Evolutionary conservation across 1,140 invertebrate genomes (phyloP).

Genomic region (Cataglyphis hispanica): DNA sequence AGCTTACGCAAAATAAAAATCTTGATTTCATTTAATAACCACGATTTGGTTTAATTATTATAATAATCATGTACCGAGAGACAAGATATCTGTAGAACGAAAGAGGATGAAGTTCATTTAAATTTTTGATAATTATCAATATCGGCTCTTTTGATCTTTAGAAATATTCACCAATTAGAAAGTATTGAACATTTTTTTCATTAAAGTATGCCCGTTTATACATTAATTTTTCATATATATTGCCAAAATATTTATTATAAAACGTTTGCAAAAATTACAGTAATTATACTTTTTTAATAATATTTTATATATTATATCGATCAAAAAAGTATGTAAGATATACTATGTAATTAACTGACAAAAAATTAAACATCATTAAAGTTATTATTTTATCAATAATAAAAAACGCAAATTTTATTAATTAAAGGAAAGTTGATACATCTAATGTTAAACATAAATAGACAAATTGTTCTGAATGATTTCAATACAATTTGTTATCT

Average conservation of each 20-base stretch:
- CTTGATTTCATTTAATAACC: conserved; percentile 42
- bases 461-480: background rate
- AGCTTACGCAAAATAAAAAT: conserved; percentile 38
- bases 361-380: background rate
- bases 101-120: background rate
- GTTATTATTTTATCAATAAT: background rate
- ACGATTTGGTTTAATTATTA: conserved; percentile 23
- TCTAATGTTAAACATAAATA: too few species aligned
- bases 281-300: too few species aligned
- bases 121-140: conserved; percentile 56
- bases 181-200: background rate
- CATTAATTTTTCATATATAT: too few species aligned
- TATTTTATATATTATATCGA: too few species aligned
- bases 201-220: background rate
- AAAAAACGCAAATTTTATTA: background rate
- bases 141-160: conserved; percentile 53
- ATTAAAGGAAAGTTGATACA: background rate
- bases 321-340: background rate
- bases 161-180: background rate
- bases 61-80: background rate
- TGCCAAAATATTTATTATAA: too few species aligned
- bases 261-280: too few species aligned
- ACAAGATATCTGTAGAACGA: conserved; percentile 44
- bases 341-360: background rate
- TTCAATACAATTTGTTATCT: background rate